Evolutionary conservation across 2,888 invertebrate species (phyloP), one percentile per base, ranked within the genome.

Genomic region (Lepidocyrtoides sp.): DNA sequence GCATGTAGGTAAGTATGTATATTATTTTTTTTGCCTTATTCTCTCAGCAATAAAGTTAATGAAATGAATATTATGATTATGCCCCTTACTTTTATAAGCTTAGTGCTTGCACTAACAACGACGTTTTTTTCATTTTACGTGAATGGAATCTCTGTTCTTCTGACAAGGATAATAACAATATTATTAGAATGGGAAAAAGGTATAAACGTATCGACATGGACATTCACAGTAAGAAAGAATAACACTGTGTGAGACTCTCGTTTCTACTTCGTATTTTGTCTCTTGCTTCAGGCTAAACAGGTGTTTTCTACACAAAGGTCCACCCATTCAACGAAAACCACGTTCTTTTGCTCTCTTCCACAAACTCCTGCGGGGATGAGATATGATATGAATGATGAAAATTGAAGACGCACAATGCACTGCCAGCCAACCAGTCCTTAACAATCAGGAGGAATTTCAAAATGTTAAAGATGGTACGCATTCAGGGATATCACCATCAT

Each of bases 281-380:
- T 10, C 4, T 72, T 83, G 87, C 91, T 87, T 81, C 63, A 54
- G 91, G 91, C 91, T 75, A 91, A 87, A 91, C 91, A 91, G 91
- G 91, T 91, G 91, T 91, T 86, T 91, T 90, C 79, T 63, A 84
- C 66, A 66, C 75, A 75, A 83, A 83, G 63, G 75, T 84, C 89
- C 79, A 84, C 84, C 84, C 84, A 90, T 82, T 89, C 83, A 75
- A 88, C 79, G 75, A 87, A 81, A 60, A 79, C 82, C 72, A 75
- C 83, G 69, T 29, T 89, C 83, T 75, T 72, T 83, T 48, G 48
- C 29, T 32, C 48, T 54, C 41, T 54, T 88, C 44, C 29, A 14
- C n/a, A 60, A 29, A 36, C 82, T 69, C 48, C 63, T 81, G 48
- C 57, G 87, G 87, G 87, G 87, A 87, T 87, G 44, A 77, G 86